Conservation (phyloP, 1,140 invertebrate species). For the Hetaerina americana region DNA sequence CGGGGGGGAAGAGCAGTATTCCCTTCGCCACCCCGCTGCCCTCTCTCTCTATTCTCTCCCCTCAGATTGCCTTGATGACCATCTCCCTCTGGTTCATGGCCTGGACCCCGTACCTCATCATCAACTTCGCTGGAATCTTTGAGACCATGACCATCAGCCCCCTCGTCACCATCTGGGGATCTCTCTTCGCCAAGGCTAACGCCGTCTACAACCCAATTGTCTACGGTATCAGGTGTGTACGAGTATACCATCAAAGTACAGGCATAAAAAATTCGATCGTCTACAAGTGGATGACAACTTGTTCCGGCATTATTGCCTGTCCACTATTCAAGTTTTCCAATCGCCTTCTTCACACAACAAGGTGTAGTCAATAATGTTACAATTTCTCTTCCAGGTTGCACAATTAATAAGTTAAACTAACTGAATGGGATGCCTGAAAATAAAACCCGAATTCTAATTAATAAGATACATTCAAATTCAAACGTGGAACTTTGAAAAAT, state of each 20-base stretch:
- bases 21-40: too few species aligned
- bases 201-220: slow-evolving; percentile 72
- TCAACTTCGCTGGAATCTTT: slow-evolving; percentile 65
- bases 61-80: slow-evolving; percentile 61
- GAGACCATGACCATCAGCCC: slow-evolving; percentile 48
- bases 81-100: slow-evolving; percentile 72
- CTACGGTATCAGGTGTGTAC: slow-evolving; percentile 58
- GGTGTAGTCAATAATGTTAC: slow-evolving; percentile 1
- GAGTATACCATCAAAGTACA: neutral
- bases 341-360: neutral
- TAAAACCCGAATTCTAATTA: too few species aligned
- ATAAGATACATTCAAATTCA: too few species aligned
- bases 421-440: too few species aligned
- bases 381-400: too few species aligned
- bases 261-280: slow-evolving; percentile 2
- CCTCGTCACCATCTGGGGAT: slow-evolving; percentile 61
- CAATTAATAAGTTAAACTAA: too few species aligned
- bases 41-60: too few species aligned
- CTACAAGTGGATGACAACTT: neutral
- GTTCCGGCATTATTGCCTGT: neutral
- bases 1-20: neutral
- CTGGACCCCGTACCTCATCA: slow-evolving; percentile 72
- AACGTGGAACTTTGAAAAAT: too few species aligned
- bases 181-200: slow-evolving; percentile 63
- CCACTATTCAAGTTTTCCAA: neutral